Base-by-base conservation (phyloP, 2,113 vertebrate genomes). In the Romanogobio albipinnatus region DNA sequence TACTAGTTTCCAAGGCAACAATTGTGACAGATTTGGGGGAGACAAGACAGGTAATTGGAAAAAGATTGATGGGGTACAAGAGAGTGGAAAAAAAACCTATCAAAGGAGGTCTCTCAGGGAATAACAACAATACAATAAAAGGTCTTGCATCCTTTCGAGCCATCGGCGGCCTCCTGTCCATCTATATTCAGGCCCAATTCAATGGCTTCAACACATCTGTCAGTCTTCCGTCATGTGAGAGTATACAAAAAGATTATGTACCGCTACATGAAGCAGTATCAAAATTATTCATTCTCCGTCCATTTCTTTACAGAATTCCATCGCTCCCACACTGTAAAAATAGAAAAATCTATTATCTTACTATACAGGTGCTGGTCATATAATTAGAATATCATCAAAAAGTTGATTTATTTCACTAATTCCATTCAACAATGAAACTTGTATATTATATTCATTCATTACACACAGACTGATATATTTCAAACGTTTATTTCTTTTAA, bases 31-130 rank as follows among this genome's bases (percentile, higher is more conserved):
- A 95, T 95, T 93, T 94, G 89, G 89, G 91, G 89, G 91, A 93
- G 91, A 92, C 92, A 92, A 93, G 93, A 93, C 91, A 94, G 93
- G 94, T 95, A 95, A 95, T 95, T 95, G 94, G 92, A 95, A 94
- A 95, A 95, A 94, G 94, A 95, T 94, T 95, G 94, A 95, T 95
- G 89, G 92, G 92, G 90, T 91, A 93, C 91, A 81, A 87, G 90
- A 91, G 88, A 90, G 90, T 90, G 86, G 33, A 89, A 90, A 90
- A 90, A 90, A 90, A 4, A 77, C 90, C 89, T 87, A 92, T 94
- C 93, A 92, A 88, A 91, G 84, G 85, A 87, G 73, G 91, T 93
- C 92, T 94, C 93, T 89, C 84, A 90, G 87, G 90, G 92, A 93
- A 94, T 94, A 91, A 93, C 88, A 93, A 91, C 92, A 93, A 90